Evolutionary conservation across 1,140 invertebrate species (phyloP), one percentile per base, ranked within the genome.

Genomic region (Drosophila prosaltans): DNA sequence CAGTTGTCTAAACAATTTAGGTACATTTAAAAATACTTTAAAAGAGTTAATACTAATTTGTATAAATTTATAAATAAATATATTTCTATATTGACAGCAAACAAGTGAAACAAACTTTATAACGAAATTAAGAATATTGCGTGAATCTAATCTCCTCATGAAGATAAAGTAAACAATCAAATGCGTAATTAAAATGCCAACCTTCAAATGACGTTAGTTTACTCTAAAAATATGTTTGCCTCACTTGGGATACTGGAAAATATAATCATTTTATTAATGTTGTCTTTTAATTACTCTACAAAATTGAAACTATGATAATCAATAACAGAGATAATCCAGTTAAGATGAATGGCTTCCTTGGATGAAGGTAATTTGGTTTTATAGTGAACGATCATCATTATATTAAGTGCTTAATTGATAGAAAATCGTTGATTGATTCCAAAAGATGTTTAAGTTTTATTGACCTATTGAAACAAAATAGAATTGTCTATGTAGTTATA

Each of bases 201-300:
- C 45, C 21, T 48, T 48, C 45, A 2, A 6, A 48, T 48, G 45
- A 48, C 45, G 45, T 48, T 48, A 48, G 45, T 48, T 48, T 48
- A 48, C 45, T 48, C 8, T 48, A 48, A 7, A 48, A 48, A 48
- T 48, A 48, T 48, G 45, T 48, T 48, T 24, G 21, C 8, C 16
- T 48, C 45, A 48, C 21, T 48, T 48, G 16, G 21, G 2, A 16
- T 11, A 16, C 41, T 16, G 5, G 3, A 16, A 16, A 43, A 43
- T 48, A 8, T 45, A 0, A 45, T 48, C 21, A 21, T 6, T 48
- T 8, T 8, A 24, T 21, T 48, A 2, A 48, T 8, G 16, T 8
- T 9, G 45, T 6, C 45, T 48, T 48, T 7, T 8, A 48, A 16
- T 48, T 48, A 9, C 45, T 24, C 45, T 48, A 7, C 21, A 2